Base-by-base conservation (phyloP, 2,888 invertebrate species). In the Sepioteuthis lessoniana region DNA sequence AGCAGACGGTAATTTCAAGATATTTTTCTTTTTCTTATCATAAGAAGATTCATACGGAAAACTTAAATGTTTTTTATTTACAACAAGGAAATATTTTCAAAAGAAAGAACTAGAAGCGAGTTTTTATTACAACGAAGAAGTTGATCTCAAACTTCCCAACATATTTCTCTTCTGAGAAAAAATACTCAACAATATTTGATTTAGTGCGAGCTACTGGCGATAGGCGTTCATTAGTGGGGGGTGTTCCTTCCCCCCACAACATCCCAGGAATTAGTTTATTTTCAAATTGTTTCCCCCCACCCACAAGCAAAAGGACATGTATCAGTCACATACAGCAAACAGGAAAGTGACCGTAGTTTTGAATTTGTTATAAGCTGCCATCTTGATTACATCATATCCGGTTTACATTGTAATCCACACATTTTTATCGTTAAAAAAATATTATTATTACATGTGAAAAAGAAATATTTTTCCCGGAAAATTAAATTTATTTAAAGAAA, bases 181-280 rank as follows among this genome's bases (percentile, higher is more conserved):
- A n/a, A n/a, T 76, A n/a, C 19, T 76, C n/a, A 35, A 35, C n/a
- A n/a, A 76, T 76, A 35, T 76, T 76, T 76, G n/a, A 76, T 76
- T 76, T 76, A 76, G 76, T 76, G 76, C 76, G 76, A 76, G n/a
- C 76, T 76, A 76, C 76, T 76, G 76, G 76, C 76, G 76, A 76
- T 76, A 76, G 76, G n/a, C 76, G n/a, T 76, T 76, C n/a, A 76
- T n/a, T 35, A 76, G n/a, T 76, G 76, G n/a, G 76, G 35, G n/a
- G n/a, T n/a, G n/a, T 1, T n/a, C 10, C 7, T 42, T 42, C 16
- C 10, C 76, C 76, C 76, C 76, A 35, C 76, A 76, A 76, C 76
- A 76, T 76, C n/a, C n/a, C 76, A 76, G 76, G 13, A n/a, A 76
- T 76, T 76, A 13, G n/a, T n/a, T 76, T 21, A 55, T 76, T 76